Evolutionary conservation across 2,797 vertebrate genomes (phyloP).

Genomic region (Microctenopoma stevenorrisi): DNA sequence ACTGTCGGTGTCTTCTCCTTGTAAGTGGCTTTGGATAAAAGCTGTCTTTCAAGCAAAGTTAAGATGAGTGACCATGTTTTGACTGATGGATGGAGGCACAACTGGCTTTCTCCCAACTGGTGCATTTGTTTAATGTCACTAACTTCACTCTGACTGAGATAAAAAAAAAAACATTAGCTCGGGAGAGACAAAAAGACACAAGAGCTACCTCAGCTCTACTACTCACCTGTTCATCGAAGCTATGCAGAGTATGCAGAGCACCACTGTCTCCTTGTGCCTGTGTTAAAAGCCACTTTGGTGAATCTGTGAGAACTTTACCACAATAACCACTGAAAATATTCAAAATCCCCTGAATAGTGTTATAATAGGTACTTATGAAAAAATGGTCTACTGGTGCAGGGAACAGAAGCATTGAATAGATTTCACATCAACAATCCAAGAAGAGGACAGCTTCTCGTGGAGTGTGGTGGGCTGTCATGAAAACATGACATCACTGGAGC

Average conservation of each 20-base stretch:
- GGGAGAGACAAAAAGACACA: not conserved
- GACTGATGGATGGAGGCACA: not conserved
- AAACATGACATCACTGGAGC: conserved; percentile 69
- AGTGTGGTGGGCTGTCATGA: conserved; percentile 50
- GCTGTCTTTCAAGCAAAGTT: no score
- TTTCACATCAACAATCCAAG: conserved; percentile 26
- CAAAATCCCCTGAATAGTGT: not conserved
- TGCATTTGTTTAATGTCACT: conserved; percentile 10
- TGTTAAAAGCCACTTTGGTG: conserved; percentile 30
- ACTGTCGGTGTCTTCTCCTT: no score
- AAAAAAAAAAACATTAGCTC: conserved; percentile 21
- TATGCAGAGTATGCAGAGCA: conserved; percentile 1
- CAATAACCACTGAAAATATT: conserved; percentile 26
- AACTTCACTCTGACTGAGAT: conserved; percentile 5
- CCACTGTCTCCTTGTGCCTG: conserved; percentile 1
- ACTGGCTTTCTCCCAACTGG: conserved; percentile 1
- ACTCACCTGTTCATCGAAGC: conserved; percentile 13
- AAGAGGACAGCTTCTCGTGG: conserved; percentile 6
- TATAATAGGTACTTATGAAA: conserved; percentile 15
- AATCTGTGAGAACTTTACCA: not conserved
- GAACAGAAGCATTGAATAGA: conserved; percentile 1
- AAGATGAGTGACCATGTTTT: not conserved
- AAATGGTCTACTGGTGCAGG: not conserved
- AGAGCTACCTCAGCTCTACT: not conserved
- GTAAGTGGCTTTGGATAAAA: no score